Percentiles rank a stretch among this genome's conserved stretches.
phyloP scores from a whole-genome alignment of 1,140 invertebrate species.

The Drosophila truncata region DNA sequence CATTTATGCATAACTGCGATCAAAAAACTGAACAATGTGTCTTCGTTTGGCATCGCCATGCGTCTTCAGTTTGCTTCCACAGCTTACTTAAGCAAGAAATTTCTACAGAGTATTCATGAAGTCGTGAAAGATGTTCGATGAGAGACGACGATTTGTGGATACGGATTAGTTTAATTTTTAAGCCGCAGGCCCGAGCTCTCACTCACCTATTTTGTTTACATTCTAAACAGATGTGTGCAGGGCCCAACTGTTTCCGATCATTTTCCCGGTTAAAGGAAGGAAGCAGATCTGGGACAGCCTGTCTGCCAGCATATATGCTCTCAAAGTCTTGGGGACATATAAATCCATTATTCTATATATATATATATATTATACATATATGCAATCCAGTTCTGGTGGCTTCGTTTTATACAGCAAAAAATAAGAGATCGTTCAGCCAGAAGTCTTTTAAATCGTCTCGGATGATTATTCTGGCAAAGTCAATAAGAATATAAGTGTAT shows the following conservation, averaged over 20 bases:
- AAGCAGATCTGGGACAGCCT: slow-evolving; percentile 24
- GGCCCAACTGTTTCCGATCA: slow-evolving; percentile 22
- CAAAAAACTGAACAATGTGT: background rate
- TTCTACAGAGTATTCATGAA: slow-evolving; percentile 13
- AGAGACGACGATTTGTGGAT: slow-evolving; percentile 13
- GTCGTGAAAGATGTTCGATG: slow-evolving; percentile 16
- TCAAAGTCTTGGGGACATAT: slow-evolving; percentile 35
- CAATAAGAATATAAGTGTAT: slow-evolving; percentile 43
- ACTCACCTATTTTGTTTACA: slow-evolving; percentile 39
- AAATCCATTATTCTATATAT: slow-evolving; percentile 25
- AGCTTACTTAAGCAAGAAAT: background rate
- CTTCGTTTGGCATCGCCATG: background rate
- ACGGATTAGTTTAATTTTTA: slow-evolving; percentile 26
- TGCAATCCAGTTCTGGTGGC: slow-evolving; percentile 37
- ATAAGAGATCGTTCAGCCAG: slow-evolving; percentile 38
- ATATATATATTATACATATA: slow-evolving; percentile 12
- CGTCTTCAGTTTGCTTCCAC: background rate
- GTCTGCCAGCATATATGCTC: slow-evolving; percentile 33
- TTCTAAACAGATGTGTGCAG: slow-evolving; percentile 40
- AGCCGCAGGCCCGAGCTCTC: slow-evolving; percentile 23
- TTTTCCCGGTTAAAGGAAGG: slow-evolving; percentile 10
- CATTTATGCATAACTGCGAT: background rate
- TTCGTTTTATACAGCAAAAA: slow-evolving; percentile 43
- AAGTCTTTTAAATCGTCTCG: slow-evolving; percentile 43
- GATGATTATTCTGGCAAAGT: slow-evolving; percentile 39